Evolutionary conservation across 2,113 vertebrate species (phyloP).

Genomic region (Campylorhamphus procurvoides): DNA sequence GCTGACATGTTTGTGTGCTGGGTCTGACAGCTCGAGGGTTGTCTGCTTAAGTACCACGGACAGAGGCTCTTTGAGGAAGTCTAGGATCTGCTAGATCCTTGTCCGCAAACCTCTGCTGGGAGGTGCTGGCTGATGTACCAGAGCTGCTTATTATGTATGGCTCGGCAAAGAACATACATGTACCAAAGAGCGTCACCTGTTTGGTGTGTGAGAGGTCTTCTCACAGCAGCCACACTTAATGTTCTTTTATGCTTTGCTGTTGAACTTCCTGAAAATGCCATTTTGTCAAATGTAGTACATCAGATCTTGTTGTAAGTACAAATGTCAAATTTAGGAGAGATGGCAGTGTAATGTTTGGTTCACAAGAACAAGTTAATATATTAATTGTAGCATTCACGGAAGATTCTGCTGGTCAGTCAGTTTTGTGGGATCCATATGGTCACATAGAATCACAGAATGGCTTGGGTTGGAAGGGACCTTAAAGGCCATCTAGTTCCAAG

Average conservation of each 20-base stretch:
- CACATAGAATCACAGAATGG: neutral
- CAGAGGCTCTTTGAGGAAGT: neutral
- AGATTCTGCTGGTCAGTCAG: neutral
- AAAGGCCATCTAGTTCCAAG: neutral
- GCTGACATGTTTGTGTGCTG: accelerated
- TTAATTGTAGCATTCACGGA: neutral
- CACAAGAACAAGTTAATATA: neutral
- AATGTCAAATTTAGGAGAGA: neutral
- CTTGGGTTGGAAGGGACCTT: neutral
- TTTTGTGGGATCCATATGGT: neutral
- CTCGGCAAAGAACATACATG: neutral
- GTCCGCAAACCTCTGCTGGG: neutral
- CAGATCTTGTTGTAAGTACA: neutral
- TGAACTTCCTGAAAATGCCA: neutral
- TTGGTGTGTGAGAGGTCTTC: neutral
- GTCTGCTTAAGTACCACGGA: conserved; percentile 19
- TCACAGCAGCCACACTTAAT: neutral
- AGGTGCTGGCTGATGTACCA: neutral
- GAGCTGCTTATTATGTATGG: neutral
- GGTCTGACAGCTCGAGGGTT: neutral
- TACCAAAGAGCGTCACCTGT: neutral
- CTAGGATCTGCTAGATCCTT: accelerated
- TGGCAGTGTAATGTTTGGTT: neutral
- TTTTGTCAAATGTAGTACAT: neutral
- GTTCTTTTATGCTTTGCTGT: neutral